Evolutionary conservation across 1,140 invertebrate genomes (phyloP), one percentile per base, ranked within the genome.

Genomic region (Temnothorax nylanderi): DNA sequence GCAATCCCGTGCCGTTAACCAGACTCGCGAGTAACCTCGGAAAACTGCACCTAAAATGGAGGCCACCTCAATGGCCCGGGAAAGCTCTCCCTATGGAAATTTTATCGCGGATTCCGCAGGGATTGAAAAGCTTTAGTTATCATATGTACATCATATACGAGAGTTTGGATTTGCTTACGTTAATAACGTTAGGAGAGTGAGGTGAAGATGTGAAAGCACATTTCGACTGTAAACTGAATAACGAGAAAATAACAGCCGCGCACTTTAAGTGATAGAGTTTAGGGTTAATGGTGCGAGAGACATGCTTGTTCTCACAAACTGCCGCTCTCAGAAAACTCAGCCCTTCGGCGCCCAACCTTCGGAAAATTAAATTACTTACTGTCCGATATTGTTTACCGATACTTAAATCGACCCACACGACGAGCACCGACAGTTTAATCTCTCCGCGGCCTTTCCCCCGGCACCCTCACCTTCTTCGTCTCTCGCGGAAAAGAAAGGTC

Each of bases 391-490:
- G 87, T 89, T 89, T 88, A 65, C 65, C 80, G 26, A 78, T 32
- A 67, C 84, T 81, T 86, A 76, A 89, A 64, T 76, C 64, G 65
- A 69, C 26, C 67, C 51, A 64, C 65, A 65, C 44, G 72, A 72
- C 32, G 85, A 78, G 47, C 34, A 71, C 77, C 75, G 81, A 88
- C 51, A 64, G 69, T 88, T 90, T 90, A 90, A 90, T 90, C 89
- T 86, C 60, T 26, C 51, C 69, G 54, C 65, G 16, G 13, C 44
- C 49, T 7, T 6, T 10, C 2, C 8, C 32, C 21, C 47, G 47
- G 47, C 49, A 16, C 2, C 26, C 21, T 5, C 18, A 21, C 34
- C 37, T 6, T 3, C 16, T 2, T 5, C 13, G 11, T 54, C n/a
- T 32, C 62, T n/a, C 62, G 21, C 77, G 34, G n/a, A 49, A 51